Evolutionary conservation across 2,888 invertebrate species (phyloP), one percentile per base, ranked within the genome.

Genomic region (Lamellibrachia columna): DNA sequence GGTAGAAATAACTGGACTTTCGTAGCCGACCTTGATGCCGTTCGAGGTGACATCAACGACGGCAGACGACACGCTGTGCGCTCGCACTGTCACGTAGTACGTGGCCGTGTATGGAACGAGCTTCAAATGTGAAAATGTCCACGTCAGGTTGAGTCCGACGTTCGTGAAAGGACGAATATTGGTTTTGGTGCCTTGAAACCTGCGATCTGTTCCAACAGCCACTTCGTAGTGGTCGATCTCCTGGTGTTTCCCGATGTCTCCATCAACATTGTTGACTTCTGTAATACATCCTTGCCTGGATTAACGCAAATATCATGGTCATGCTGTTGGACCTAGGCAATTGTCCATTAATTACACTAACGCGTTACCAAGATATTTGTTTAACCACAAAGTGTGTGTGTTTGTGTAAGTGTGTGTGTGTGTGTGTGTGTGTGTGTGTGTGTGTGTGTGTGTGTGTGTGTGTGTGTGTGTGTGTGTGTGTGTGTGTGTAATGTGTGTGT

Each of bases 191-290:
- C 94, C 93, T 11, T 93, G 93, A 91, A 94, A 95, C 60, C 95
- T 93, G 92, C 95, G 93, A 92, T 95, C 95, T 52, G 94, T 95
- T 53, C 95, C 95, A 0, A 94, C 58, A 52, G 94, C 95, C 60
- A 95, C 94, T 92, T 95, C 94, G 91, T 95, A 95, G 92, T 93
- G 94, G 7, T 93, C 92, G 4, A 95, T 93, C 90, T 93, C 92
- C 90, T 95, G 95, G 90, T 94, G 93, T 3, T 92, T 90, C 52
- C 93, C 94, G 22, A 93, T 92, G n/a, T 91, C 90, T 8, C 91
- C 92, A 15, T 92, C 90, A 11, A 92, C 22, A 52, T 9, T 22
- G 40, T 53, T 28, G 11, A 52, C 11, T 53, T 58, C 60, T 75
- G 28, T 9, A 75, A 28, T 22, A 75, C 75, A 6, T 3, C 11